Percentiles rank a stretch among this genome's conserved stretches.
phyloP scores from a whole-genome alignment of 2,113 vertebrate species.

The Upupa epops region DNA sequence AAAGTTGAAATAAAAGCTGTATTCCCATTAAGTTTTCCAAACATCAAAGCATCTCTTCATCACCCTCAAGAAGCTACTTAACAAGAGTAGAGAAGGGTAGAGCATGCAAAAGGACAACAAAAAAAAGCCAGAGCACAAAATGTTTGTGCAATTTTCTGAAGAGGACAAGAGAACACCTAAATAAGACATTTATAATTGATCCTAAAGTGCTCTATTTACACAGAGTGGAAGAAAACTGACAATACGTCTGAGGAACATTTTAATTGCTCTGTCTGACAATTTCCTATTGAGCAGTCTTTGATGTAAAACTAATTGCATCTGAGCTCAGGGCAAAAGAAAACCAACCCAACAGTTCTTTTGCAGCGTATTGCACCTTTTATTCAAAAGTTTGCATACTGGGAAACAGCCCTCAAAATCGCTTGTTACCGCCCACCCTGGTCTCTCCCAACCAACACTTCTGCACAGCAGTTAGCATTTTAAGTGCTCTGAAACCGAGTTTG shows the following conservation, averaged over 20 bases:
- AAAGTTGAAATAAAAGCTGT: conserved; percentile 28
- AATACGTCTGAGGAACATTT: background rate
- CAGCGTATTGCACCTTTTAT: background rate
- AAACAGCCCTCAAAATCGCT: background rate
- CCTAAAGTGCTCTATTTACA: conserved; percentile 16
- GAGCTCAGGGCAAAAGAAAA: background rate
- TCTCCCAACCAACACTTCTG: background rate
- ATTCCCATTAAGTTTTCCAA: conserved; percentile 30
- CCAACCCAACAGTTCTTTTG: background rate
- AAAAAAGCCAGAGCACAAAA: conserved; percentile 8
- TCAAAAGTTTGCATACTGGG: background rate
- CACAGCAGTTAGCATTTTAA: background rate
- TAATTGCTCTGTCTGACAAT: background rate
- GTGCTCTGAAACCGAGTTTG: background rate
- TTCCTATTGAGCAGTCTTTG: background rate
- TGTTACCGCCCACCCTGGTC: background rate
- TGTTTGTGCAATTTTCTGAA: conserved; percentile 43
- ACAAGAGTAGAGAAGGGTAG: background rate
- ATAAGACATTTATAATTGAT: background rate
- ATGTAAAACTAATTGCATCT: conserved; percentile 1
- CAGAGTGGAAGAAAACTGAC: background rate
- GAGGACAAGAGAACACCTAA: conserved; percentile 6
- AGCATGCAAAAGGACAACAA: conserved; percentile 9
- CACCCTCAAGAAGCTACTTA: conserved; percentile 14
- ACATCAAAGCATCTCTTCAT: conserved; percentile 55